Conservation (phyloP, 2,797 vertebrate genomes). For the Chiloscyllium punctatum region DNA sequence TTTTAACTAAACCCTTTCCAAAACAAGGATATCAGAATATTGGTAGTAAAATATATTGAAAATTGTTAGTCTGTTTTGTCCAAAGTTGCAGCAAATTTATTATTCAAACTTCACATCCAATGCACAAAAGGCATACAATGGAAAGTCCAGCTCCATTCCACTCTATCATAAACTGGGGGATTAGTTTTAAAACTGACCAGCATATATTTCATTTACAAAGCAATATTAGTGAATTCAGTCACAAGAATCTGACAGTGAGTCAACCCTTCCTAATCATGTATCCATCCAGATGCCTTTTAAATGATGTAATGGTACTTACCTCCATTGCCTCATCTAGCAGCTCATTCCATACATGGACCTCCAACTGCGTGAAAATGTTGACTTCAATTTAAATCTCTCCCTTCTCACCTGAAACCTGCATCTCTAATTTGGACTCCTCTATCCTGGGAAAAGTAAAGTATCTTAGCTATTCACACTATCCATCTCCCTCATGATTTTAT, state of each 20-base stretch:
- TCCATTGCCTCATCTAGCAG: too few relatives aligned
- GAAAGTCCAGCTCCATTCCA: neutral
- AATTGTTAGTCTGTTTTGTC: neutral
- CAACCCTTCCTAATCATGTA: too few relatives aligned
- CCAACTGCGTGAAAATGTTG: too few relatives aligned
- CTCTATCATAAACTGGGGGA: neutral
- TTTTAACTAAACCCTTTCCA: neutral
- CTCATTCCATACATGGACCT: too few relatives aligned
- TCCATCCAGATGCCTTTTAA: too few relatives aligned
- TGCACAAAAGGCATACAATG: neutral
- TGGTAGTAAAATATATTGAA: neutral
- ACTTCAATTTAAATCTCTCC: too few relatives aligned
- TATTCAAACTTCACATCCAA: neutral
- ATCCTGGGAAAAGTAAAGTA: too few relatives aligned
- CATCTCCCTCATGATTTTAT: too few relatives aligned
- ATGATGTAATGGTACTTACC: too few relatives aligned
- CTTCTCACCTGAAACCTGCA: too few relatives aligned
- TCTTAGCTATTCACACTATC: too few relatives aligned
- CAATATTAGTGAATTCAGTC: neutral
- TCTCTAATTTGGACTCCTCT: too few relatives aligned
- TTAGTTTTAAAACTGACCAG: neutral
- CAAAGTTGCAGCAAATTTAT: neutral
- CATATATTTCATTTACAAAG: neutral
- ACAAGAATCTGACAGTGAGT: neutral
- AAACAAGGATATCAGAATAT: neutral